Conservation (phyloP, 2,888 invertebrate species). For the Diarsia brunnea region DNA sequence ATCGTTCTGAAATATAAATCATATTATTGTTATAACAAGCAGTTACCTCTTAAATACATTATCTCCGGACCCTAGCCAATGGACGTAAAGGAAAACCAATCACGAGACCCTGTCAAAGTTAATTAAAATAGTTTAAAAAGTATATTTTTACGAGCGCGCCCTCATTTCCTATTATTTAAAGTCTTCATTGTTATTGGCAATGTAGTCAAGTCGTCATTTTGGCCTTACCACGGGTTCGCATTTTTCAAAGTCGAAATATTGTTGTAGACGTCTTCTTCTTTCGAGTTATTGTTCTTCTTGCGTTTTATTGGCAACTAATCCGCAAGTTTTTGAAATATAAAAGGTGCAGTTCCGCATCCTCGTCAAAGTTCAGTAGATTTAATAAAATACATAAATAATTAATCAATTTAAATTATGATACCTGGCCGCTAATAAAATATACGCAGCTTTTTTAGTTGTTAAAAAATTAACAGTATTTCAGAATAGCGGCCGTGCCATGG, state of each 20-base stretch:
- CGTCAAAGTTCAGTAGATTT: too few species aligned
- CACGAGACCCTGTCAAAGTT: constrained; percentile 59
- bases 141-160: constrained; percentile 60
- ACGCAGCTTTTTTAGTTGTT: too few species aligned
- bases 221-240: constrained; percentile 53
- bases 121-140: constrained; percentile 68
- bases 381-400: too few species aligned
- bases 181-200: constrained; percentile 65
- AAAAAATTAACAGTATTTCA: too few species aligned
- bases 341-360: too few species aligned
- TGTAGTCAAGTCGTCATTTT: constrained; percentile 37
- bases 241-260: background rate
- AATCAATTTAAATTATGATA: too few species aligned
- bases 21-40: background rate
- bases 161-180: constrained; percentile 64
- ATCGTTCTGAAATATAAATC: background rate
- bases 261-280: background rate
- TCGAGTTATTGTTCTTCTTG: too few species aligned
- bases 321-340: too few species aligned
- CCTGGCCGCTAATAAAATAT: too few species aligned
- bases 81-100: constrained; percentile 57
- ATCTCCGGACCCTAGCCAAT: constrained; percentile 8
- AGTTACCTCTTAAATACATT: background rate
- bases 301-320: too few species aligned
- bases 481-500: too few species aligned